phyloP scores from a whole-genome alignment of 1,140 invertebrate species.

The Drosophila fuyamai region DNA sequence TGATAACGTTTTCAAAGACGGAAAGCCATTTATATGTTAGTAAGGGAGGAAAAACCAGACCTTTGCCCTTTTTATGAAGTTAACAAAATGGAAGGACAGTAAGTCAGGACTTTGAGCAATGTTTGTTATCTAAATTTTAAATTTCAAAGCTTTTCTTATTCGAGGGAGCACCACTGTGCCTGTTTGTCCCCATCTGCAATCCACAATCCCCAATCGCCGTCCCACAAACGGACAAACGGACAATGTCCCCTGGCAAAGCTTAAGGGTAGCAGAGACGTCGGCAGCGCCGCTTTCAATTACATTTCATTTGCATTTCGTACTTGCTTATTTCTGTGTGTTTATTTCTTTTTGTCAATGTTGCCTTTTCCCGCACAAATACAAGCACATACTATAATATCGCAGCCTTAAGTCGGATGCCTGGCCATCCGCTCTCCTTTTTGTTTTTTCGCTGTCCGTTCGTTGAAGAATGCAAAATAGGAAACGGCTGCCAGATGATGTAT shows the following conservation, averaged over 20 bases:
- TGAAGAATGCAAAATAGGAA: constrained; percentile 74
- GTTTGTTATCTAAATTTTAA: not conserved
- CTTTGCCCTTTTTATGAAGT: no score
- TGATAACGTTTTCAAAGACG: no score
- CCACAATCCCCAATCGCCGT: constrained; percentile 20
- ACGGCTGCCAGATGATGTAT: constrained; percentile 31
- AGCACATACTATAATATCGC: constrained; percentile 20
- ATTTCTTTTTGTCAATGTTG: constrained; percentile 67
- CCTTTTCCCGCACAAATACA: constrained; percentile 55
- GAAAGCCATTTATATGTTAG: no score
- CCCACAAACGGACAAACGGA: constrained; percentile 66
- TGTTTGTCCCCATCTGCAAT: not conserved
- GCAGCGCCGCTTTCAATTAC: constrained; percentile 77
- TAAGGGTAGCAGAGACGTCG: constrained; percentile 68
- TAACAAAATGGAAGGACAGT: no score
- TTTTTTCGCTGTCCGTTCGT: constrained; percentile 52
- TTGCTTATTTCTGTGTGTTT: constrained; percentile 71
- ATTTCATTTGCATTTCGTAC: constrained; percentile 80
- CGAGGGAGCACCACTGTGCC: constrained; percentile 38
- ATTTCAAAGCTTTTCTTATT: no score
- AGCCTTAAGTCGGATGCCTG: constrained; percentile 68
- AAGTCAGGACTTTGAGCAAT: not conserved
- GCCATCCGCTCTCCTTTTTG: constrained; percentile 45
- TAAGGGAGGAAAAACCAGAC: no score
- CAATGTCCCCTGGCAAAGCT: constrained; percentile 79